Evolutionary conservation across 2,797 vertebrate genomes (phyloP).

Genomic region (Antrozous pallidus): DNA sequence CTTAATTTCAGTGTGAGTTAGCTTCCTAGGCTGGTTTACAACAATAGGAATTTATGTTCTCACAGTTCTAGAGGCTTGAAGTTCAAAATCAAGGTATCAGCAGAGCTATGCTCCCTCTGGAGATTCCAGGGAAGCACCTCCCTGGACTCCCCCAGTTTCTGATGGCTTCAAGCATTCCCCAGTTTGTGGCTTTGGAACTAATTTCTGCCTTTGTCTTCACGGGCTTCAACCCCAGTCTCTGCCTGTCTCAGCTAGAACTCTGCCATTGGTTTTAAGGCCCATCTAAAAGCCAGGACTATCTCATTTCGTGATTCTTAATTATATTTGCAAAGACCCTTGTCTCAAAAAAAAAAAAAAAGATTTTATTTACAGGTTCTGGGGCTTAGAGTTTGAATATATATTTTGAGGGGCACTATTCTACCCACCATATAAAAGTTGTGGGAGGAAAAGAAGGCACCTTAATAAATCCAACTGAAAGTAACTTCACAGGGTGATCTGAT

Average conservation of each 20-base stretch:
- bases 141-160: not conserved
- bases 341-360: not conserved
- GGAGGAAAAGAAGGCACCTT: not conserved
- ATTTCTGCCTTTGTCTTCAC: not conserved
- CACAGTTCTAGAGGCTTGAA: not conserved
- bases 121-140: not conserved
- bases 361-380: not conserved
- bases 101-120: no score
- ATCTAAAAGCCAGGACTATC: not conserved
- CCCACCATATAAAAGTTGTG: not conserved
- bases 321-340: not conserved
- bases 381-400: not conserved
- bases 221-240: not conserved
- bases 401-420: not conserved
- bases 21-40: not conserved
- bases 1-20: not conserved
- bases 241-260: not conserved
- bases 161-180: not conserved
- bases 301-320: not conserved
- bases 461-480: not conserved
- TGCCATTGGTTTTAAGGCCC: not conserved
- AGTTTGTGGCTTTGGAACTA: fast-evolving
- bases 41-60: not conserved
- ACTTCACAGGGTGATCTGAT: not conserved
- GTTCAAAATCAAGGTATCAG: fast-evolving